Conservation (phyloP, 2,888 invertebrate species). For the Melinopterus prodromus region DNA sequence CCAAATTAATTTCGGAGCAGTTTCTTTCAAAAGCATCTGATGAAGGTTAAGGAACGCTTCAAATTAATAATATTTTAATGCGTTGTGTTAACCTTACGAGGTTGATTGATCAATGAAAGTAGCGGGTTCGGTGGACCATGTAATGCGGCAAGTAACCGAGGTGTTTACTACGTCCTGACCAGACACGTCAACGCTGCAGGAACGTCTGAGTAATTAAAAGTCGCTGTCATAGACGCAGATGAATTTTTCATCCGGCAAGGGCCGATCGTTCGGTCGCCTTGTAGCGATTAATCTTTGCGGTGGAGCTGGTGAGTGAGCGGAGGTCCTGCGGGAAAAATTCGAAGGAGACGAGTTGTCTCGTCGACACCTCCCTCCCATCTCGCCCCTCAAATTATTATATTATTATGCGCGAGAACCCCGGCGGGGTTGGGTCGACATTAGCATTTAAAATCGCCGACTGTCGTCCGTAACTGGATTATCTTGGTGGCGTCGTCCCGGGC, state of each 20-base stretch:
- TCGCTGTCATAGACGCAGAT: not conserved
- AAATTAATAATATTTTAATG: not conserved
- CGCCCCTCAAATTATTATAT: slow-evolving; percentile 28
- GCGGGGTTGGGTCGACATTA: slow-evolving; percentile 24
- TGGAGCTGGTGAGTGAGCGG: not conserved
- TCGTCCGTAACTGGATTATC: slow-evolving; percentile 34
- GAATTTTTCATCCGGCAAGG: not conserved
- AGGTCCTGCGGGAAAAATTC: slow-evolving; percentile 31
- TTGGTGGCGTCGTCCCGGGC: slow-evolving; percentile 13
- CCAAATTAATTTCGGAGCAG: no score
- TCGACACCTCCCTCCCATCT: slow-evolving; percentile 27
- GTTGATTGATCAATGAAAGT: not conserved
- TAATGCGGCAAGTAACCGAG: not conserved
- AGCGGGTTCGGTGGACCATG: not conserved
- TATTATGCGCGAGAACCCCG: slow-evolving; percentile 12
- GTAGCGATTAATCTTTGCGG: not conserved
- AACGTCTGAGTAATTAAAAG: not conserved
- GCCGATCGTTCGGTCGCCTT: not conserved
- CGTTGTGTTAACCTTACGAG: not conserved
- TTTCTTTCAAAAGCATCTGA: no score
- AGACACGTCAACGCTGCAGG: not conserved
- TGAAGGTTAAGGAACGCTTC: not conserved
- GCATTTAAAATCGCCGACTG: slow-evolving; percentile 36
- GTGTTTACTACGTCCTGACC: not conserved
- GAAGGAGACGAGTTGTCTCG: slow-evolving; percentile 21